phyloP scores from a whole-genome alignment of 1,140 invertebrate genomes.

The Macrobrachium rosenbergii region DNA sequence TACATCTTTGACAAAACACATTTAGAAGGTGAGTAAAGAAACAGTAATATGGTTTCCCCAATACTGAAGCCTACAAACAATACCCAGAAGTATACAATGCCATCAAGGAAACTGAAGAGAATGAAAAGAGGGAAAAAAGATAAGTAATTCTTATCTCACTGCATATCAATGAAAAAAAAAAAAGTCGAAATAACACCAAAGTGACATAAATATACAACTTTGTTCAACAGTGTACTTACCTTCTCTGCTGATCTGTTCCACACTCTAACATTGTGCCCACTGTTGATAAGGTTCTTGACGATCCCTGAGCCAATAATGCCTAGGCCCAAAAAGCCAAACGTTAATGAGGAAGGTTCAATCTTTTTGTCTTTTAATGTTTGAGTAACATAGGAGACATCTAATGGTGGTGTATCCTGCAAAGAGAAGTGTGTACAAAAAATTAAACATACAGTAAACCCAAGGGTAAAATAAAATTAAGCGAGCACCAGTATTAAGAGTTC shows the following conservation, averaged over 20 bases:
- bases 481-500: background rate
- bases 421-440: slow-evolving; percentile 48
- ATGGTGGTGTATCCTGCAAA: slow-evolving; percentile 78
- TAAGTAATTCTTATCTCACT: too few relatives aligned
- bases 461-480: background rate
- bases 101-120: too few relatives aligned
- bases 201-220: too few relatives aligned
- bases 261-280: slow-evolving; percentile 91
- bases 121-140: too few relatives aligned
- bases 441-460: slow-evolving; percentile 42
- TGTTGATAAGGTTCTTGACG: slow-evolving; percentile 94
- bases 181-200: background rate
- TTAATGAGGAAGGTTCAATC: slow-evolving; percentile 87
- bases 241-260: slow-evolving; percentile 95
- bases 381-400: slow-evolving; percentile 84
- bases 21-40: too few relatives aligned
- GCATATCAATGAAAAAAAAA: slow-evolving; percentile 1
- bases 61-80: background rate
- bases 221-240: slow-evolving; percentile 75
- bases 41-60: too few relatives aligned
- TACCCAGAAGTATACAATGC: too few relatives aligned
- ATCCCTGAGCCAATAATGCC: slow-evolving; percentile 97
- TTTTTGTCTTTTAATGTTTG: slow-evolving; percentile 87
- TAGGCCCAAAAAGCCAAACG: slow-evolving; percentile 94
- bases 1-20: too few relatives aligned